Percentiles rank a stretch among this genome's conserved stretches.
These are phyloP conservation scores for Morpho achilles DNA, from an alignment of 2,888 invertebrate species.

Conservation along the genomic window DNA sequence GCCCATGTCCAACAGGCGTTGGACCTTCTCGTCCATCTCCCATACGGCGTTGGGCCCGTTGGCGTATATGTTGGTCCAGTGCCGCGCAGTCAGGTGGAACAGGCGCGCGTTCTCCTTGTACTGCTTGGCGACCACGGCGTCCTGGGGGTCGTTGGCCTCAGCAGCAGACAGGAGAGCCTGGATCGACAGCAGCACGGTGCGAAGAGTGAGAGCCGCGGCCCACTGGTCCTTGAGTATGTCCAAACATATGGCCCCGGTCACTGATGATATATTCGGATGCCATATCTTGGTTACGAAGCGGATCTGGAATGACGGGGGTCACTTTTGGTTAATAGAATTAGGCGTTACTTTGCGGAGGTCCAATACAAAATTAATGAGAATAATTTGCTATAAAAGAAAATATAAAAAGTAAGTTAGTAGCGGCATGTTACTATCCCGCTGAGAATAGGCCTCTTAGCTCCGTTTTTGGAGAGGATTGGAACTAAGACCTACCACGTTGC, in stretches of 20 bases:
- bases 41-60: slow-evolving; percentile 81
- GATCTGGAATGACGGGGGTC: slow-evolving; percentile 79
- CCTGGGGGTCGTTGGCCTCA: slow-evolving; percentile 94
- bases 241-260: slow-evolving; percentile 98
- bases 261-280: slow-evolving; percentile 99
- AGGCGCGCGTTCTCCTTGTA: slow-evolving; percentile 93
- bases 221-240: slow-evolving; percentile 99
- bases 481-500: no score
- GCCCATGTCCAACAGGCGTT: slow-evolving; percentile 95
- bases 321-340: no score
- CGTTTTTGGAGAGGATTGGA: no score
- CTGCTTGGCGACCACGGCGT: slow-evolving; percentile 98
- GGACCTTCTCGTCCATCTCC: slow-evolving; percentile 93
- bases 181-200: slow-evolving; percentile 96
- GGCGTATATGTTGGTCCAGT: slow-evolving; percentile 98
- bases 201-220: slow-evolving; percentile 99
- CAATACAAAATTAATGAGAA: no score
- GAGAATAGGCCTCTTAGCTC: no score
- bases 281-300: slow-evolving; percentile 98
- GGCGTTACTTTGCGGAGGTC: no score
- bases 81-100: slow-evolving; percentile 94
- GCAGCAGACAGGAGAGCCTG: slow-evolving; percentile 96
- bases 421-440: no score
- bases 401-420: no score
- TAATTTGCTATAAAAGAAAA: no score